Conservation (phyloP, 2,888 invertebrate species). For the Agriopis leucophaearia region DNA sequence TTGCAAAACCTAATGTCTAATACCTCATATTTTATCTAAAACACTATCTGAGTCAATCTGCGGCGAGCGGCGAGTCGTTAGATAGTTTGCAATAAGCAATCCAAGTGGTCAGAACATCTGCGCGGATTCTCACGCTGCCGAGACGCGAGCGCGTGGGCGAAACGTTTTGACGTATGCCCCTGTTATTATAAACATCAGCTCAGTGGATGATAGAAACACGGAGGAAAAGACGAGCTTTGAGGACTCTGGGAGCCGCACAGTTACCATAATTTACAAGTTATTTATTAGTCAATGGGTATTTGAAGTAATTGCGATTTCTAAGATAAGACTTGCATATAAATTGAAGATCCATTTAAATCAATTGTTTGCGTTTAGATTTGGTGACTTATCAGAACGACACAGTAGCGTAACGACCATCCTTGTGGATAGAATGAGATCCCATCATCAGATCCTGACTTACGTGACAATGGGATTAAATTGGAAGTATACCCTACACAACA, state of each 20-base stretch:
- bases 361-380: too few relatives aligned
- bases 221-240: conserved; percentile 9
- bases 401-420: too few relatives aligned
- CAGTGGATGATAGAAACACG: conserved; percentile 4
- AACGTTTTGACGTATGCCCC: conserved; percentile 32
- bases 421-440: too few relatives aligned
- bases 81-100: conserved; percentile 15
- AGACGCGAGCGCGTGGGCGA: conserved; percentile 30
- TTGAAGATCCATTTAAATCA: background rate
- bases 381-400: too few relatives aligned
- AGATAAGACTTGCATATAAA: background rate
- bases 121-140: conserved; percentile 28
- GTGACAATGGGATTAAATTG: too few relatives aligned
- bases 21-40: conserved; percentile 25
- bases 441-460: too few relatives aligned
- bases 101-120: conserved; percentile 12
- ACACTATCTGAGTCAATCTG: conserved; percentile 18
- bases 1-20: conserved; percentile 8
- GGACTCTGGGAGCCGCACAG: conserved; percentile 6
- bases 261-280: background rate
- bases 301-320: background rate
- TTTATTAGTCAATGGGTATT: background rate
- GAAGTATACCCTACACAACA: too few relatives aligned
- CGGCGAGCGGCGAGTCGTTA: conserved; percentile 11
- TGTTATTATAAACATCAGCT: conserved; percentile 28